Conservation (phyloP, 2,113 vertebrate species). For the Alligator mississippiensis region DNA sequence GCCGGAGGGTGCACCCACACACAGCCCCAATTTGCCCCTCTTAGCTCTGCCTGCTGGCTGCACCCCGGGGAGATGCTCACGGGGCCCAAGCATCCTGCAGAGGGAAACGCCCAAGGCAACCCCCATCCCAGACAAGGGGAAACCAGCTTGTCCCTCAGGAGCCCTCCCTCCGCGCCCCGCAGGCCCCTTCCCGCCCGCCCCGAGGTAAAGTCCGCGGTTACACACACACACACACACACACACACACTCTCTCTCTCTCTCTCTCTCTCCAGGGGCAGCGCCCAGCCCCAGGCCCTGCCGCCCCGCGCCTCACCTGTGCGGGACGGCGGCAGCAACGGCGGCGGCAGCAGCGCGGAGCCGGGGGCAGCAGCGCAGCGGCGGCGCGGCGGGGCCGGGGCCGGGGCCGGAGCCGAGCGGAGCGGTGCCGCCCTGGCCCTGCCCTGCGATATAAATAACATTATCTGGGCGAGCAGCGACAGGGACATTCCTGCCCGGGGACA, state of each 20-base stretch:
- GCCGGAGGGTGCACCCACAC: not conserved
- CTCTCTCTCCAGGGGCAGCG: too few species aligned
- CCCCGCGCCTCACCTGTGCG: slow-evolving; percentile 70
- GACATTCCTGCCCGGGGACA: slow-evolving; percentile 81
- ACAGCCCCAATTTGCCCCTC: not conserved
- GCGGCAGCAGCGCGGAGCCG: slow-evolving; percentile 44
- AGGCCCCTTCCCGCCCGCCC: not conserved
- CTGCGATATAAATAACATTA: slow-evolving; percentile 85
- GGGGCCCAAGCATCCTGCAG: too few species aligned
- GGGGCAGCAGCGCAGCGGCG: slow-evolving; percentile 20
- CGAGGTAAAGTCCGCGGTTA: not conserved
- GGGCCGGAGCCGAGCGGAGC: slow-evolving; percentile 69
- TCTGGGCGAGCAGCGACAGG: slow-evolving; percentile 81
- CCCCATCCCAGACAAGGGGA: too few species aligned
- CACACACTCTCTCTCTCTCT: too few species aligned
- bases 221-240: too few species aligned
- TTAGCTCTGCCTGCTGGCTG: not conserved
- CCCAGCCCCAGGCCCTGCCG: not conserved
- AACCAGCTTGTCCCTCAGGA: not conserved
- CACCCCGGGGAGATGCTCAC: not conserved
- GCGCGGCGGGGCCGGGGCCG: slow-evolving; percentile 54
- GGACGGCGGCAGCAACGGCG: slow-evolving; percentile 29
- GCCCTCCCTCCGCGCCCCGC: not conserved
- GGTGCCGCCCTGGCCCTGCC: slow-evolving; percentile 73
- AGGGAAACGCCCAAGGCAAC: too few species aligned